These are phyloP conservation scores for Anguilla marmorata DNA, from an alignment of 2,797 vertebrate genomes.

Conservation along the genomic window DNA sequence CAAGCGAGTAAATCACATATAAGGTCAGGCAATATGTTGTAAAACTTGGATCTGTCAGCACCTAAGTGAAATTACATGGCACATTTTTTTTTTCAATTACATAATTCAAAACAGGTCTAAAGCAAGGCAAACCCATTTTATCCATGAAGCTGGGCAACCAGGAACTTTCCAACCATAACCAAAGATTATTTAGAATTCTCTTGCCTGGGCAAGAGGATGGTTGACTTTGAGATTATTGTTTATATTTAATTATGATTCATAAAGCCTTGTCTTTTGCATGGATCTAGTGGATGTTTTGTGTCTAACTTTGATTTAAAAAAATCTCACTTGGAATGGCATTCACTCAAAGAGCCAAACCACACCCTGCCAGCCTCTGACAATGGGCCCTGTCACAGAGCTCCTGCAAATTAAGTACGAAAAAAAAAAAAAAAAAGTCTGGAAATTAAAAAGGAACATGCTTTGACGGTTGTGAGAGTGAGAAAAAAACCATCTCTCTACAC, in stretches of 20 bases:
- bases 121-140: neutral
- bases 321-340: slow-evolving; percentile 40
- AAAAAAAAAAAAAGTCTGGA: slow-evolving; percentile 24
- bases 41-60: neutral
- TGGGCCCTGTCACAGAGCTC: slow-evolving; percentile 32
- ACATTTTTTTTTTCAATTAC: neutral
- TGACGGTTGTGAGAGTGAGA: neutral
- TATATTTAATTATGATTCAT: slow-evolving; percentile 39
- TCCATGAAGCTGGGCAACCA: neutral
- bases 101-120: neutral
- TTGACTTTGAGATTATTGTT: slow-evolving; percentile 10
- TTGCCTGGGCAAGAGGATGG: neutral
- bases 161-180: neutral
- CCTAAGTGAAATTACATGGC: neutral
- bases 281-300: slow-evolving; percentile 27
- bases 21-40: neutral
- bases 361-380: slow-evolving; percentile 28
- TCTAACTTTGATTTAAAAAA: slow-evolving; percentile 43
- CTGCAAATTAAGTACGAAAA: slow-evolving; percentile 38
- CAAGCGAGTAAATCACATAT: neutral
- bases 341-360: slow-evolving; percentile 40
- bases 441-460: slow-evolving; percentile 23
- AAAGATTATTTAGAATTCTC: neutral
- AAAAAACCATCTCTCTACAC: slow-evolving; percentile 27
- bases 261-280: slow-evolving; percentile 26